Percentiles rank a stretch among this genome's conserved stretches.
Conservation (phyloP, 2,113 vertebrate species). For the Cyanoderma ruficeps region DNA sequence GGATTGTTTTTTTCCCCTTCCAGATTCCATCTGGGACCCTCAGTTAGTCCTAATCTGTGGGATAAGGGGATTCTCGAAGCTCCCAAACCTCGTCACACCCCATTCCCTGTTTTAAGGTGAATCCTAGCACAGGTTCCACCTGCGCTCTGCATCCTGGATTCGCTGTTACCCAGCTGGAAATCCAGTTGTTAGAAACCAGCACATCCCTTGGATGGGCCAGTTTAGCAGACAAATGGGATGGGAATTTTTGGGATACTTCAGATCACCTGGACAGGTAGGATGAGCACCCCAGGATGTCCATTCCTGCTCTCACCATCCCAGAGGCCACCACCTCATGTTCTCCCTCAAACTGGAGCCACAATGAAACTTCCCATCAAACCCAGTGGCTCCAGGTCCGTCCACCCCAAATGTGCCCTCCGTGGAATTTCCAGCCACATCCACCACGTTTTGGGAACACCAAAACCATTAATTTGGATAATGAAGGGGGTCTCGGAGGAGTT, state of each 20-base stretch:
- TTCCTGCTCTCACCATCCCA: neutral
- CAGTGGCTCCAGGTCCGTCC: neutral
- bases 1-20: neutral
- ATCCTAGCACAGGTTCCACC: neutral
- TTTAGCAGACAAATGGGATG: neutral
- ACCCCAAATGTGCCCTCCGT: neutral
- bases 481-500: neutral
- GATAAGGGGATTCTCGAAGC: neutral
- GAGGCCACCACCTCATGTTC: neutral
- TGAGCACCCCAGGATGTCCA: neutral
- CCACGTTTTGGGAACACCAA: neutral
- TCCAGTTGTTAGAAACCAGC: neutral
- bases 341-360: neutral
- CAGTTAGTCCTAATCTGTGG: neutral
- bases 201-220: neutral
- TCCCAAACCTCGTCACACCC: rapidly evolving
- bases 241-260: neutral
- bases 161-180: neutral
- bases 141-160: neutral
- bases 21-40: neutral
- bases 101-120: neutral
- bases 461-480: neutral
- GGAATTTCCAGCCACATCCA: rapidly evolving
- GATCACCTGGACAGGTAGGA: rapidly evolving
- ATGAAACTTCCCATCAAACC: neutral